Evolutionary conservation across 2,113 vertebrate species (phyloP), one percentile per base, ranked within the genome.

Genomic region (Struthio camelus): DNA sequence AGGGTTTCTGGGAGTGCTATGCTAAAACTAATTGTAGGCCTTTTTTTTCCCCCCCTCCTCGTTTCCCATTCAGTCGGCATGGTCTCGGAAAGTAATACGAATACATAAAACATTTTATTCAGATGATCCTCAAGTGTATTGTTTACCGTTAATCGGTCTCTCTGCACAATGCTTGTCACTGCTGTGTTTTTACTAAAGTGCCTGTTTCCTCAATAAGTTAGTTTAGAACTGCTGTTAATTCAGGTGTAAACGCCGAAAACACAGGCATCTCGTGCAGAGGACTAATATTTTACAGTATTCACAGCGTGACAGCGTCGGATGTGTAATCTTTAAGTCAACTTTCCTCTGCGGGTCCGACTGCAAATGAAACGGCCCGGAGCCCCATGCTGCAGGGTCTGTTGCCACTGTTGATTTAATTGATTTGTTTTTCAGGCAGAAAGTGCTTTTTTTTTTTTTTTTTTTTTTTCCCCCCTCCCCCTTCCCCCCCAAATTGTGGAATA

Each of bases 11-110:
- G 64, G 81, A 90, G 79, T 87, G 59, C 89, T 89, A 17, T 87
- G 86, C 72, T 85, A 87, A 79, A 97, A 89, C 93, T 87, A 91
- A 94, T 72, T 64, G 88, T 70, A 73, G 82, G 91, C 88, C 95
- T 95, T 96, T 65, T 80, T 80, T 28, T 11, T 6, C 48, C 64
- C 71, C 10, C 48, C 64, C 71, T 96, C 81, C 65, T 86, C 66
- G 72, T 96, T 92, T 91, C 42, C 80, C 3, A 0, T 92, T 96
- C 48, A 15, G 61, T 94, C 94, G 84, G 97, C 95, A 25, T 44
- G 65, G 71, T 75, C 72, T 96, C 10, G 2, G 82, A 24, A 93
- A 77, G 67, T 36, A 77, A 23, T 38, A 6, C 38, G 66, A 95
- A 87, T 87, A 85, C 64, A 59, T 54, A 36, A 83, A 90, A 58